Evolutionary conservation across 2,888 invertebrate species (phyloP).

Genomic region (Blomia tropicalis): DNA sequence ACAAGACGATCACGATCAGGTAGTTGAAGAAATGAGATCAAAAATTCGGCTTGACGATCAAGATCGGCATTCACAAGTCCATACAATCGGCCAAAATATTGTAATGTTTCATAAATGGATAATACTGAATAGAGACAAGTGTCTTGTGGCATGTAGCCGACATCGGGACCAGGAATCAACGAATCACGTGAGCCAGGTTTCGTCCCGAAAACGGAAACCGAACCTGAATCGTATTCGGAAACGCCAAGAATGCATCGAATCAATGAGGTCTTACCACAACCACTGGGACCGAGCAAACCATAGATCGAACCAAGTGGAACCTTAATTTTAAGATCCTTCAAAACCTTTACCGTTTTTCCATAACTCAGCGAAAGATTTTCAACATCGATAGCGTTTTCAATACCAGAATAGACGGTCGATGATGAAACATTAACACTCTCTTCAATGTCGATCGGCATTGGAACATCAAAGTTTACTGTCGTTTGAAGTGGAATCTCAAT

Average conservation of each 20-base stretch:
- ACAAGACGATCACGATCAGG: conserved; percentile 34
- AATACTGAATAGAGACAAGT: conserved; percentile 32
- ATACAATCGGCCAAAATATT: conserved; percentile 37
- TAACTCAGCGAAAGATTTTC: neutral
- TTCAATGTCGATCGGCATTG: too few relatives aligned
- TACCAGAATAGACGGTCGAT: too few relatives aligned
- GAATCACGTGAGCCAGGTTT: conserved; percentile 73
- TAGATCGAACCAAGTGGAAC: conserved; percentile 47
- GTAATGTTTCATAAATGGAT: conserved; percentile 36
- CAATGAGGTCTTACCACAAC: conserved; percentile 89
- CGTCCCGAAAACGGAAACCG: conserved; percentile 74
- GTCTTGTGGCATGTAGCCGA: conserved; percentile 77
- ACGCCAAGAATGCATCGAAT: conserved; percentile 80
- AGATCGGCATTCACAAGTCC: conserved; percentile 32
- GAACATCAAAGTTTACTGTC: too few relatives aligned
- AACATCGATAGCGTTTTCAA: neutral
- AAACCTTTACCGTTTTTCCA: neutral
- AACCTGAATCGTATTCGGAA: conserved; percentile 64
- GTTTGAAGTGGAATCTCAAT: too few relatives aligned
- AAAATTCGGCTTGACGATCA: conserved; percentile 34
- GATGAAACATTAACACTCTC: too few relatives aligned
- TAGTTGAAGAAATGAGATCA: conserved; percentile 37
- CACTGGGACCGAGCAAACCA: conserved; percentile 80
- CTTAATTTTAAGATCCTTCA: neutral
- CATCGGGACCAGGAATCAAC: conserved; percentile 75